Percentiles rank a stretch among this genome's conserved stretches.
These are phyloP conservation scores for Unio pictorum DNA, from an alignment of 2,888 invertebrate species.

Conservation along the genomic window DNA sequence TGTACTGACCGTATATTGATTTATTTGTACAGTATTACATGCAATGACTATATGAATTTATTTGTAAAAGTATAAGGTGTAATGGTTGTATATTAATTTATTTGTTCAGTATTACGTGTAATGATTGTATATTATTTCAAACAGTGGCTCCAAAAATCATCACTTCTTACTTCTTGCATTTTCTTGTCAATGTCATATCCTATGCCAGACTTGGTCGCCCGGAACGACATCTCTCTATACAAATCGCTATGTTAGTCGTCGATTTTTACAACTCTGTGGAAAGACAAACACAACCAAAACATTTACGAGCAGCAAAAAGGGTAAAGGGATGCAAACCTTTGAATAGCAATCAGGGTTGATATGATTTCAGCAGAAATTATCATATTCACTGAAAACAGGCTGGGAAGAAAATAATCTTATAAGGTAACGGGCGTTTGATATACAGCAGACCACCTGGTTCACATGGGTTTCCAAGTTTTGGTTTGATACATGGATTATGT, in stretches of 20 bases:
- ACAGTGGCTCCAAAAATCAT: background rate
- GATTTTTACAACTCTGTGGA: background rate
- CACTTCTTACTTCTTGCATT: constrained; percentile 58
- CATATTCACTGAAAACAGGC: too few relatives aligned
- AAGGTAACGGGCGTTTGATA: too few relatives aligned
- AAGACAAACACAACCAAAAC: background rate
- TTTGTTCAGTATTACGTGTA: background rate
- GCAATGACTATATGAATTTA: background rate
- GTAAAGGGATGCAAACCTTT: too few relatives aligned
- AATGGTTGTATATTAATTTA: background rate
- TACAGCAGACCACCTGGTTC: too few relatives aligned
- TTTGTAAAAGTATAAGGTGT: background rate
- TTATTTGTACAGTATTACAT: too few relatives aligned
- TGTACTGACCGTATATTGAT: background rate
- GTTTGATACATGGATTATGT: too few relatives aligned
- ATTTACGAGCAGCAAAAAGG: too few relatives aligned
- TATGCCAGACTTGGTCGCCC: constrained; percentile 65
- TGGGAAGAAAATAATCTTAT: too few relatives aligned
- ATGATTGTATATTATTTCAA: background rate
- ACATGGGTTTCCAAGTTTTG: too few relatives aligned
- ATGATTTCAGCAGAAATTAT: too few relatives aligned
- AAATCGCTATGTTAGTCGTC: background rate
- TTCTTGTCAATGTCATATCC: constrained; percentile 65
- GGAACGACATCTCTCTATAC: constrained; percentile 16
- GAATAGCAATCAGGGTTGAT: too few relatives aligned